Percentiles rank a stretch among this genome's conserved stretches.
phyloP scores from a whole-genome alignment of 2,888 invertebrate species.

The Heliconius erato region DNA sequence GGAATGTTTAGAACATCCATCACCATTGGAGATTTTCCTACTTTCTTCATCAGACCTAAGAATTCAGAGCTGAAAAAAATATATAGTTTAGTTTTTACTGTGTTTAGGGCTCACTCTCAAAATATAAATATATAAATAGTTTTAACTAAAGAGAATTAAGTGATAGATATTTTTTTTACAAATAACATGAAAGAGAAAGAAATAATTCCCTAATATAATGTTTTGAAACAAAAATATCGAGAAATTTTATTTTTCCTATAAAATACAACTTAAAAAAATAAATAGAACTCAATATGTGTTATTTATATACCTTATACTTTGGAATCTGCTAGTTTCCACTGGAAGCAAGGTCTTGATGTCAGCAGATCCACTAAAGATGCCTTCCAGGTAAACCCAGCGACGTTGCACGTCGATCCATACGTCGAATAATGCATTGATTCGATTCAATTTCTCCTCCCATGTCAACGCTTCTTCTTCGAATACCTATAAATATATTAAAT shows the following conservation, averaged over 20 bases:
- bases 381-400: constrained; percentile 99
- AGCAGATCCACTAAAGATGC: constrained; percentile 99
- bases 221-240: too few species aligned
- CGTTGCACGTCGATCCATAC: constrained; percentile 99
- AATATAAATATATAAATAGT: too few species aligned
- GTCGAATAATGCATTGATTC: constrained; percentile 99
- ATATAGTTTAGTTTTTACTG: not conserved
- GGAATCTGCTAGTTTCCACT: constrained; percentile 98
- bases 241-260: too few species aligned
- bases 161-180: too few species aligned
- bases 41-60: constrained; percentile 99
- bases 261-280: not conserved
- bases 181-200: too few species aligned
- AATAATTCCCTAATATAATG: too few species aligned
- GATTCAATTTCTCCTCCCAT: constrained; percentile 99
- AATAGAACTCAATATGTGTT: not conserved
- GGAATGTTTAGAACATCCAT: constrained; percentile 99
- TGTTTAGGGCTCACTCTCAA: not conserved
- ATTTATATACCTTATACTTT: constrained; percentile 89
- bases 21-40: constrained; percentile 98
- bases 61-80: constrained; percentile 94
- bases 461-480: constrained; percentile 99
- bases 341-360: constrained; percentile 99
- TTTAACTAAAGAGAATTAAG: too few species aligned
- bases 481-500: constrained; percentile 82